Base-by-base conservation (phyloP, 1,140 invertebrate genomes). In the Calephelis nemesis region DNA sequence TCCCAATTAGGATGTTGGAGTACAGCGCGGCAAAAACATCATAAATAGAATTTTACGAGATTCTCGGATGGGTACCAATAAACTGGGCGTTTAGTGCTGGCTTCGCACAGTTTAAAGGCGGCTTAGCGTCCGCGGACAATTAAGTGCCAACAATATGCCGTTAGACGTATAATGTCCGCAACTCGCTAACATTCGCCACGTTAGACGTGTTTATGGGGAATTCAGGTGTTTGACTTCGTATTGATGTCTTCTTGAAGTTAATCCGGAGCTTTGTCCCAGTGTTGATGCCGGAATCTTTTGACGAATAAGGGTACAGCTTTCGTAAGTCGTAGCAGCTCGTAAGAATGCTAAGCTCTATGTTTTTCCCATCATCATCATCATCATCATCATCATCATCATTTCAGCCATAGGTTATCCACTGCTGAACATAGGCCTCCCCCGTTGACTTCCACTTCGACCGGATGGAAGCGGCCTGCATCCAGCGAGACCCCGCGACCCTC, bases 11-110 rank as follows among this genome's bases (percentile, higher is more conserved):
- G 70, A 68, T 76, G 66, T 73, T 39, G 49, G 71, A 74, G 76
- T 71, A 73, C 73, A 77, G 69, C 74, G 67, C 66, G 71, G 60
- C 72, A 68, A 72, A 75, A 74, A 68, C 62, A 65, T 79, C 78
- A 78, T 82, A 82, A 85, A 82, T 79, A 74, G 67, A 69, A 73
- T 54, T 81, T 84, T 83, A 85, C 71, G 81, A 78, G 73, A 70
- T 62, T 68, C 77, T 73, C 74, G 68, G 79, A 80, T 83, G 76
- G 77, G 67, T 69, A 73, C 83, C 78, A 79, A 81, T 82, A 85
- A 83, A 83, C 69, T 75, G 64, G 54, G 68, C 70, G 77, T 82
- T 80, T 83, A 82, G 76, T 81, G 77, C 74, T 70, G 74, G 77
- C 78, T 84, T 78, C 74, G 77, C 77, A 72, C 75, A 73, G 71